Percentiles rank a stretch among this genome's conserved stretches.
Conservation (phyloP, 2,113 vertebrate species). For the Bubo scandiacus region DNA sequence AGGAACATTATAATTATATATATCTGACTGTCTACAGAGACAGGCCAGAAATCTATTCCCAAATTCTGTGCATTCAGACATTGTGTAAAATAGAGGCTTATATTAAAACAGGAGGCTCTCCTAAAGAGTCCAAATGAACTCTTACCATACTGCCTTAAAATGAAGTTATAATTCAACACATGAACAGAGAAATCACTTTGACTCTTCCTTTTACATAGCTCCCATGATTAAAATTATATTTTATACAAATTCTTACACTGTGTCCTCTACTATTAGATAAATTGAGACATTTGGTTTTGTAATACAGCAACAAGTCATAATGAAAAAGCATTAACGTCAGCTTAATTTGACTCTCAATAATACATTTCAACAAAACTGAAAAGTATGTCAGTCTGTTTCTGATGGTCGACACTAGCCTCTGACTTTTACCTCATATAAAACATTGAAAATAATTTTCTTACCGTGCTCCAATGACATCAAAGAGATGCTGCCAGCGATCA, state of each 20-base stretch:
- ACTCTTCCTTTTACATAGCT: not conserved
- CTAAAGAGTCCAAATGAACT: not conserved
- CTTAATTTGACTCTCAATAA: not conserved
- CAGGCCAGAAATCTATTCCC: not conserved
- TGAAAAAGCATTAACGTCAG: not conserved
- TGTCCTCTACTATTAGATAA: not conserved
- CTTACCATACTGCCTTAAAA: not conserved
- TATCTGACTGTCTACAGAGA: not conserved
- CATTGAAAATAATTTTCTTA: slow-evolving; percentile 65
- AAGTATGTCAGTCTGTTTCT: not conserved
- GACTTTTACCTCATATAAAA: not conserved
- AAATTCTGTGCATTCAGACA: not conserved
- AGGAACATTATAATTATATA: not conserved
- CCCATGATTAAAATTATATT: not conserved
- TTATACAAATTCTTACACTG: not conserved
- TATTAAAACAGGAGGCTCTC: not conserved
- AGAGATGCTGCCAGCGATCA: slow-evolving; percentile 92
- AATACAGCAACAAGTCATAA: not conserved
- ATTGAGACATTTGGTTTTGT: not conserved
- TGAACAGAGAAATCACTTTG: not conserved
- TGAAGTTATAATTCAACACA: not conserved
- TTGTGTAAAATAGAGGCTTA: not conserved
- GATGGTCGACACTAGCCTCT: not conserved
- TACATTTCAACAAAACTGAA: not conserved
- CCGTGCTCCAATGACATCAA: slow-evolving; percentile 90